Conservation (phyloP, 1,140 invertebrate species). For the Drosophila parvula region DNA sequence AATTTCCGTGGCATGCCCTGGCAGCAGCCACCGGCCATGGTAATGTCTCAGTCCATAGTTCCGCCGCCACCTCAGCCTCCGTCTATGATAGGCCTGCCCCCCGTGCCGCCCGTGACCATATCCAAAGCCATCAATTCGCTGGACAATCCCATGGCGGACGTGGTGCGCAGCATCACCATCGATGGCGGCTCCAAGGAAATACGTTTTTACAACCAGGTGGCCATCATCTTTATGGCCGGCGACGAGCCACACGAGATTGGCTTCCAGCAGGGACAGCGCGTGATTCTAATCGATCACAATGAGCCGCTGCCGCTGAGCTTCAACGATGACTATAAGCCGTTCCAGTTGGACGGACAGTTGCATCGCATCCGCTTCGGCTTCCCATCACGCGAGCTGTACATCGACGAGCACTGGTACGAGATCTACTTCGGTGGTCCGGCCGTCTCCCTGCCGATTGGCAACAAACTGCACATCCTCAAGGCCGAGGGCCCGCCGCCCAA, state of each 20-base stretch:
- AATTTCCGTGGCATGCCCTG: slow-evolving; percentile 68
- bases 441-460: slow-evolving; percentile 92
- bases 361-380: slow-evolving; percentile 94
- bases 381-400: slow-evolving; percentile 95
- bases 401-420: slow-evolving; percentile 94
- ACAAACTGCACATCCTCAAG: slow-evolving; percentile 89
- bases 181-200: slow-evolving; percentile 93
- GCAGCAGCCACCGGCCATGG: slow-evolving; percentile 64
- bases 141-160: slow-evolving; percentile 79
- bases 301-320: slow-evolving; percentile 88
- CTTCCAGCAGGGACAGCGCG: slow-evolving; percentile 89
- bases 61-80: slow-evolving; percentile 75
- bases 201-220: slow-evolving; percentile 93
- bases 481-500: slow-evolving; percentile 95
- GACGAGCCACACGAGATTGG: slow-evolving; percentile 94
- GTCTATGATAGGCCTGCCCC: slow-evolving; percentile 48
- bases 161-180: slow-evolving; percentile 90
- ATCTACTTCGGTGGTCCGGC: slow-evolving; percentile 96
- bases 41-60: slow-evolving; percentile 44
- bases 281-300: slow-evolving; percentile 89
- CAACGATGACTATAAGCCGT: slow-evolving; percentile 89
- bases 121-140: slow-evolving; percentile 79
- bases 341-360: slow-evolving; percentile 88
- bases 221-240: slow-evolving; percentile 92
- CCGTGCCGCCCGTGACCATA: slow-evolving; percentile 52